Conservation (phyloP, 2,113 vertebrate genomes). For the pig (Sus scrofa) region DNA sequence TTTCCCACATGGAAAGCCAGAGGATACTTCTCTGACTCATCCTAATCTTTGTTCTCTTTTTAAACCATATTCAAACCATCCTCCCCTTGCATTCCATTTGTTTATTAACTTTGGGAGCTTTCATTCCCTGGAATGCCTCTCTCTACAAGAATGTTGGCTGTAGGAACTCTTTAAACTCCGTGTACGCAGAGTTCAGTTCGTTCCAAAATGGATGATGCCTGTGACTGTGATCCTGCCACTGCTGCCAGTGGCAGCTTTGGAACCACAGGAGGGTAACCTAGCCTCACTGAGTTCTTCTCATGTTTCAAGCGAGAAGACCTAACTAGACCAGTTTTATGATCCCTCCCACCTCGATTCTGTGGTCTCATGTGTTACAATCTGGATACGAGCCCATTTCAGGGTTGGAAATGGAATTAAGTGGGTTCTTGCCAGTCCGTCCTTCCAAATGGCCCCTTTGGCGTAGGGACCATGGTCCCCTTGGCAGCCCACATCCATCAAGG, state of each 20-base stretch:
- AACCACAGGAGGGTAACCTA: neutral
- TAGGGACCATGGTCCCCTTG: accelerated
- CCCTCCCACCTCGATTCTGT: neutral
- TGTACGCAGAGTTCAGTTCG: neutral
- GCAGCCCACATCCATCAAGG: neutral
- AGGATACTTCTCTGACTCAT: neutral
- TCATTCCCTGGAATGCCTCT: neutral
- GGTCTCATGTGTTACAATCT: neutral
- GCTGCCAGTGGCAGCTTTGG: neutral
- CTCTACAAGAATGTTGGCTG: neutral
- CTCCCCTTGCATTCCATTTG: neutral
- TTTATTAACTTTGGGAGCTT: slow-evolving; percentile 57
- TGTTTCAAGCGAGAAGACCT: slow-evolving; percentile 18
- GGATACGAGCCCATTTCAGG: neutral
- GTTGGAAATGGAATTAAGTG: neutral
- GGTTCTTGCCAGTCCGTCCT: neutral
- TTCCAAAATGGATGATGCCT: neutral
- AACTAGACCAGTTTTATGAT: neutral
- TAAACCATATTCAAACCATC: slow-evolving; percentile 26
- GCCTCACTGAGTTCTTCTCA: neutral
- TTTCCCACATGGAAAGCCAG: neutral
- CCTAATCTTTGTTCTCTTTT: neutral
- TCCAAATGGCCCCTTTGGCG: neutral
- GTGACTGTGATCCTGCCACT: neutral
- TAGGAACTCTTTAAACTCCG: neutral